Conservation (phyloP, 2,797 vertebrate genomes). For the Loris lydekkerianus region DNA sequence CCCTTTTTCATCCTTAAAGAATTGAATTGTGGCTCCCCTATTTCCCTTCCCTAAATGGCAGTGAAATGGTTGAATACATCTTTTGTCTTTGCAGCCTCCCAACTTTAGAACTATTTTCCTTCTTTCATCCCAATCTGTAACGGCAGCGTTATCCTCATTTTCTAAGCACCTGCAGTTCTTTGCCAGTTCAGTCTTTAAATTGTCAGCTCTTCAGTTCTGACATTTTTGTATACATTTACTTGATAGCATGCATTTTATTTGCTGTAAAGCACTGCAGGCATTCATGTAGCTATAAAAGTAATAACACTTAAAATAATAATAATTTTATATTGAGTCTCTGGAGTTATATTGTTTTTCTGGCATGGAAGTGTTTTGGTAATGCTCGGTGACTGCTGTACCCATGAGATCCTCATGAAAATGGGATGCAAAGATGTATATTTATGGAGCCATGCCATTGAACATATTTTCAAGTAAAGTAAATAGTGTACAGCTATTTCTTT, state of each 20-base stretch:
- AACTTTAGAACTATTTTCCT: background rate
- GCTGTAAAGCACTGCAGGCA: conserved; percentile 5
- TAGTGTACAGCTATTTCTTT: background rate
- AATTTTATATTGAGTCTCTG: conserved; percentile 33
- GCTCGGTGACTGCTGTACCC: background rate
- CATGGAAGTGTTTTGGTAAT: background rate
- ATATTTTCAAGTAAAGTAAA: conserved; percentile 54
- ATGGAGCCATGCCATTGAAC: background rate
- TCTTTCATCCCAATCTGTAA: background rate
- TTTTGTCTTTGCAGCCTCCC: background rate
- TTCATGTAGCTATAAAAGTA: conserved; percentile 64
- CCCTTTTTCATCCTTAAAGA: background rate
- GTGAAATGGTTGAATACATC: background rate
- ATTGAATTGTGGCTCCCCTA: background rate
- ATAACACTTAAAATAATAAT: conserved; percentile 72
- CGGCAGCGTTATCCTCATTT: background rate
- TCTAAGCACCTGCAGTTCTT: background rate
- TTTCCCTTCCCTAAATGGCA: background rate
- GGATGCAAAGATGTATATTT: background rate
- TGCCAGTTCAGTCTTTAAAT: conserved; percentile 15
- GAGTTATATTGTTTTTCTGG: conserved; percentile 46
- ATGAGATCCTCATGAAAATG: conserved; percentile 10
- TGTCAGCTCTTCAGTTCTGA: conserved; percentile 20
- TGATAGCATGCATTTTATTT: conserved; percentile 54
- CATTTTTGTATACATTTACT: conserved; percentile 61